Evolutionary conservation across 2,888 invertebrate species (phyloP).

Genomic region (Oasisia sp.): DNA sequence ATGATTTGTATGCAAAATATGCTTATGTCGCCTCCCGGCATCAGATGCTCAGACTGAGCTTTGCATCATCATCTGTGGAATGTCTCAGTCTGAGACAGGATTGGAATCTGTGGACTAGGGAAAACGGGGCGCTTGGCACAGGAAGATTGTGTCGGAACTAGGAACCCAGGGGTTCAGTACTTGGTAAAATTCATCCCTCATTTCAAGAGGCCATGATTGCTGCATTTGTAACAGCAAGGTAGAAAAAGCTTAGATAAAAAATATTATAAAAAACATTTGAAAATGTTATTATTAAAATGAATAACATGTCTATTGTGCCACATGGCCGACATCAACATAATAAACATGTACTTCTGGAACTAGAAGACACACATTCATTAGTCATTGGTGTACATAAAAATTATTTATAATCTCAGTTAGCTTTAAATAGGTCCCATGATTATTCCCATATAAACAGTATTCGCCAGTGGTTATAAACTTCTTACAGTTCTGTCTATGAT

Average conservation of each 20-base stretch:
- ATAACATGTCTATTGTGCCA: too few species aligned
- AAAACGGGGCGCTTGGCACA: background rate
- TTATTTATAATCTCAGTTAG: background rate
- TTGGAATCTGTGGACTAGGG: background rate
- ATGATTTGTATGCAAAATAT: constrained; percentile 1
- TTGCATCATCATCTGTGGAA: background rate
- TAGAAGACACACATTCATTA: background rate
- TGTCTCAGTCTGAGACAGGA: background rate
- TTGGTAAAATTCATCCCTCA: background rate
- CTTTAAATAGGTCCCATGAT: background rate
- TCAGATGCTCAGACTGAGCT: background rate
- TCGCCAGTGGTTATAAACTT: background rate
- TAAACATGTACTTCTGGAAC: background rate
- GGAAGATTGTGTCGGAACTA: background rate
- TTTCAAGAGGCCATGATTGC: background rate
- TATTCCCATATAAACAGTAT: background rate
- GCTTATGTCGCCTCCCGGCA: background rate
- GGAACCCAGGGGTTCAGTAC: background rate
- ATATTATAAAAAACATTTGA: too few species aligned
- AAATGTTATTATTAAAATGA: too few species aligned
- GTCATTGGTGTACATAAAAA: too few species aligned
- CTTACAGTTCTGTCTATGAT: background rate
- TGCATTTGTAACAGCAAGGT: background rate
- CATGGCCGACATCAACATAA: background rate
- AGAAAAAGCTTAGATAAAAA: background rate